Conservation (phyloP, 2,113 vertebrate genomes). For the Chamaetylas fuelleborni region DNA sequence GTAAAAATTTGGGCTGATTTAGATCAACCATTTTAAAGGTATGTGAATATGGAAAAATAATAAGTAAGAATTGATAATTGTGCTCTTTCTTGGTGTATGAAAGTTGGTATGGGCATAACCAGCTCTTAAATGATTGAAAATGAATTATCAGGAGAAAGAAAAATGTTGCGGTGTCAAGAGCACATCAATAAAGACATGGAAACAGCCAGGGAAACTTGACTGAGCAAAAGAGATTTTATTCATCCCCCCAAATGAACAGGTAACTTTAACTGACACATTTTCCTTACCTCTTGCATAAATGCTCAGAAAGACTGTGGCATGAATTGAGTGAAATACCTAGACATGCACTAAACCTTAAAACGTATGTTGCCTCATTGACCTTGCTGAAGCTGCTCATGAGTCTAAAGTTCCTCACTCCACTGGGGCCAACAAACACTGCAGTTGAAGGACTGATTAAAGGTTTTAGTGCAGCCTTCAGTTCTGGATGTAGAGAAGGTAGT, state of each 20-base stretch:
- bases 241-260: background rate
- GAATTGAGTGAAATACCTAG: background rate
- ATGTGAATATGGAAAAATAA: background rate
- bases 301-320: background rate
- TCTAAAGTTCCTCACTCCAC: background rate
- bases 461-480: background rate
- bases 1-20: background rate
- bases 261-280: slow-evolving; percentile 14
- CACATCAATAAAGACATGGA: background rate
- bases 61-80: background rate
- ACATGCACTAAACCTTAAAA: background rate
- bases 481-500: background rate
- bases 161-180: background rate
- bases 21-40: background rate
- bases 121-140: background rate
- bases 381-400: background rate
- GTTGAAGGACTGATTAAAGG: background rate
- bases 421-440: background rate
- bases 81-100: background rate
- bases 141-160: background rate
- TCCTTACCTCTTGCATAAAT: background rate
- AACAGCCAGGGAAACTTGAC: background rate
- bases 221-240: background rate
- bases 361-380: background rate
- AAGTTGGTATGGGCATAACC: background rate